Percentiles rank a stretch among this genome's conserved stretches.
Evolutionary conservation across 1,140 invertebrate species (phyloP).

Genomic region (Pteromalus puparum): DNA sequence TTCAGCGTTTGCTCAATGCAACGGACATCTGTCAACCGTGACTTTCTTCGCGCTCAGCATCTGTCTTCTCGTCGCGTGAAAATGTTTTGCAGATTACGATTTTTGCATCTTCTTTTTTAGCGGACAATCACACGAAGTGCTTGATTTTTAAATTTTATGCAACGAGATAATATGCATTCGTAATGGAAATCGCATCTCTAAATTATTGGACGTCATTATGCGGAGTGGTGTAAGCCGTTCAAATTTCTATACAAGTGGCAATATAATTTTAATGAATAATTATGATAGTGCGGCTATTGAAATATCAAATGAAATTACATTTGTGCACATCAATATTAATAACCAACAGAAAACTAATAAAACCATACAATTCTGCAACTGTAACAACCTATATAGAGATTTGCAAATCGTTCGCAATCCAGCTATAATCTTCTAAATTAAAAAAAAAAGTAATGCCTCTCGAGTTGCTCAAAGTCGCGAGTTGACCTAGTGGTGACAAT

Average conservation of each 20-base stretch:
- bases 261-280: no score
- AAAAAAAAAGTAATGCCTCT: not conserved
- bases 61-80: slow-evolving; percentile 8
- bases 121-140: not conserved
- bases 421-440: not conserved
- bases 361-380: no score
- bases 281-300: no score
- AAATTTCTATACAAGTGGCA: no score
- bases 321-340: no score
- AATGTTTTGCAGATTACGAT: slow-evolving; percentile 1
- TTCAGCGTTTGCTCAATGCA: slow-evolving; percentile 14
- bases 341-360: no score
- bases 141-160: not conserved
- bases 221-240: not conserved
- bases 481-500: not conserved
- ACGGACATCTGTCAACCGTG: slow-evolving; percentile 24
- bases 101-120: not conserved
- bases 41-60: slow-evolving; percentile 20
- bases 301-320: no score
- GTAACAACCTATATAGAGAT: no score
- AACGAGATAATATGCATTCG: no score
- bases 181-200: no score
- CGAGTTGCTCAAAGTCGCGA: not conserved
- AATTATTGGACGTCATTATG: not conserved
- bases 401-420: no score